Base-by-base conservation (phyloP, 2,797 vertebrate species). In the Melanotaenia nigrans region DNA sequence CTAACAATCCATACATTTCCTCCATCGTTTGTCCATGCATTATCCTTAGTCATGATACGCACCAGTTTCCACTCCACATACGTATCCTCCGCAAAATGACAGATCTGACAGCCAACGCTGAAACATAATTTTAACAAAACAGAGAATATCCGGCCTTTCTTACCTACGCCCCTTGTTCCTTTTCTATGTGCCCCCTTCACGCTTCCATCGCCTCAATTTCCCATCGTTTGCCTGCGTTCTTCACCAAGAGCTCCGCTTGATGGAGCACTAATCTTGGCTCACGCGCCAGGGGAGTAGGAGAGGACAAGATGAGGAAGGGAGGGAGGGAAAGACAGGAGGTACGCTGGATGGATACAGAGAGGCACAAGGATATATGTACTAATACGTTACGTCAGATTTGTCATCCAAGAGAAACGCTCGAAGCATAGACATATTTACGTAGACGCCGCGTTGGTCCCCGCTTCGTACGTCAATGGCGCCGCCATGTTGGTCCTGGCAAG, bases 341-440 rank as follows among this genome's bases (percentile, higher is more conserved):
- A 71, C 54, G 60, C 74, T 78, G 73, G 71, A 68, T 75, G 77
- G 75, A 42, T 54, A 78, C 68, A 56, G 61, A 76, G 45, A 56
- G 22, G 16, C 66, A 60, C 74, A 67, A 68, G 67, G 64, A 62
- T 62, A 68, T 51, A 56, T 51, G 77, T 75, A 81, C 56, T 47
- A 71, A 80, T 88, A 89, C 66, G 69, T 70, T 71, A 91, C 88
- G 85, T 87, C 49, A 64, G 28, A 59, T 16, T 42, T 42, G n/a
- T 49, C 71, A 65, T 94, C 91, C 92, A 94, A 93, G 91, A 73
- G 79, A 69, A 85, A 85, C 30, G 35, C 35, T 8, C 2, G 35
- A 35, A 30, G 30, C 30, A 30, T 30, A 30, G 30, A 30, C 30
- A 35, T 10, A 35, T 9, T 10, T 38, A 38, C 36, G 36, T 38